Evolutionary conservation across 2,888 invertebrate genomes (phyloP).

Genomic region (Encarsia formosa): DNA sequence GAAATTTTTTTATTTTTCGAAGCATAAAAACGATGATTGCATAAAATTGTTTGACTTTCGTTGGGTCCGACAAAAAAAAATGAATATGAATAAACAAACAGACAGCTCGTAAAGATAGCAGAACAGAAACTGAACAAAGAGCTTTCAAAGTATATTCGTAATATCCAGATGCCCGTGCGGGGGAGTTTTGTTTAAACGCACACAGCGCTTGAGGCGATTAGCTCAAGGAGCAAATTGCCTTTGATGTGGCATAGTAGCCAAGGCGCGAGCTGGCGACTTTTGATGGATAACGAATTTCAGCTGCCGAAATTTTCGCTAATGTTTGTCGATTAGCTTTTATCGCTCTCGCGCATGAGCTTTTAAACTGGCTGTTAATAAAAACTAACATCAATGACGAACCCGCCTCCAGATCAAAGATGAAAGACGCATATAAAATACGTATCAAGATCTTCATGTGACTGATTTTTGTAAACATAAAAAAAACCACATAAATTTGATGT

Average conservation of each 20-base stretch:
- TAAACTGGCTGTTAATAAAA: not conserved
- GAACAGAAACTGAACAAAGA: not conserved
- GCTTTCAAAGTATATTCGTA: not conserved
- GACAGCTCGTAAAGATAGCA: not conserved
- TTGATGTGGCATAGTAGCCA: constrained; percentile 15
- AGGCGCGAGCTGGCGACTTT: constrained; percentile 1
- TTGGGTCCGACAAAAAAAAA: too few species aligned
- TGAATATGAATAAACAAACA: too few species aligned
- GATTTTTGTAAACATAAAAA: too few species aligned
- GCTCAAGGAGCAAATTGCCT: not conserved
- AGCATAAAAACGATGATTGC: too few species aligned
- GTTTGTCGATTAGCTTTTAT: constrained; percentile 20
- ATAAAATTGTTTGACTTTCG: too few species aligned
- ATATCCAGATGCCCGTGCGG: not conserved
- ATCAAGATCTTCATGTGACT: too few species aligned
- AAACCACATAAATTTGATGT: too few species aligned
- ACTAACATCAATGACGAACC: too few species aligned
- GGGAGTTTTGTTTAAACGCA: not conserved
- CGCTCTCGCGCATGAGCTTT: not conserved
- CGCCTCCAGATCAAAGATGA: not conserved
- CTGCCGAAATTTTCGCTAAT: not conserved
- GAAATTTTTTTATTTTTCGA: too few species aligned
- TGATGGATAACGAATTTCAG: not conserved
- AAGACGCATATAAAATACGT: not conserved
- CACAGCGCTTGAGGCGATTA: not conserved